Conservation (phyloP, 2,797 vertebrate genomes). For the Clarias laeviceps region DNA sequence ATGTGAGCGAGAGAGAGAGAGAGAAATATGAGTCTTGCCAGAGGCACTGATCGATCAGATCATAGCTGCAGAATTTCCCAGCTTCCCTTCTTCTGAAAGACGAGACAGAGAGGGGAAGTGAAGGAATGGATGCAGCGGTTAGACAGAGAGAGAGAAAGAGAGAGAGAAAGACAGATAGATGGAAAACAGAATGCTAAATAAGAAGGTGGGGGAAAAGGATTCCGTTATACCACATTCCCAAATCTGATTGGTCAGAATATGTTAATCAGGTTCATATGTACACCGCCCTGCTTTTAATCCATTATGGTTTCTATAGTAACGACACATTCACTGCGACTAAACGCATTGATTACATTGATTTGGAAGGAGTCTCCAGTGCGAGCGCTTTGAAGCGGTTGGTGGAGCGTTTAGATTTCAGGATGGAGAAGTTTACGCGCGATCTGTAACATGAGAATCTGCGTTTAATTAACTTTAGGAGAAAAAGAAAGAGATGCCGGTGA, state of each 20-base stretch:
- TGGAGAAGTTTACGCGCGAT: not conserved
- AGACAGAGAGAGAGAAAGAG: not conserved
- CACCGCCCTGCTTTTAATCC: not conserved
- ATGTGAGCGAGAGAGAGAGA: conserved; percentile 33
- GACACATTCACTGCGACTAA: not conserved
- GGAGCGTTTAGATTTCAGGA: not conserved
- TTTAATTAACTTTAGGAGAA: not conserved
- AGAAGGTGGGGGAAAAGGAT: not conserved
- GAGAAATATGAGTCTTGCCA: conserved; percentile 63
- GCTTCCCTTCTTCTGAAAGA: conserved; percentile 69
- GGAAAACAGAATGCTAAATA: not conserved
- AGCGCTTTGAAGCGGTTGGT: not conserved
- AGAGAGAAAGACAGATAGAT: not conserved
- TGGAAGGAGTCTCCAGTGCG: conserved; percentile 8
- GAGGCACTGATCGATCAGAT: conserved; percentile 75
- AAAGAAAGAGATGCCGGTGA: not conserved
- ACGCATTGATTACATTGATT: not conserved
- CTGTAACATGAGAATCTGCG: not conserved
- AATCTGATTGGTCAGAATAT: not conserved
- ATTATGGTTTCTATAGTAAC: not conserved
- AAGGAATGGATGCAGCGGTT: not conserved
- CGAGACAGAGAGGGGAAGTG: conserved; percentile 48
- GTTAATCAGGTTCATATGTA: not conserved
- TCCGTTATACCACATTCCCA: not conserved
- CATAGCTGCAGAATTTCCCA: conserved; percentile 72